These are phyloP conservation scores for Syritta pipiens DNA, from an alignment of 2,888 invertebrate genomes.

Conservation along the genomic window DNA sequence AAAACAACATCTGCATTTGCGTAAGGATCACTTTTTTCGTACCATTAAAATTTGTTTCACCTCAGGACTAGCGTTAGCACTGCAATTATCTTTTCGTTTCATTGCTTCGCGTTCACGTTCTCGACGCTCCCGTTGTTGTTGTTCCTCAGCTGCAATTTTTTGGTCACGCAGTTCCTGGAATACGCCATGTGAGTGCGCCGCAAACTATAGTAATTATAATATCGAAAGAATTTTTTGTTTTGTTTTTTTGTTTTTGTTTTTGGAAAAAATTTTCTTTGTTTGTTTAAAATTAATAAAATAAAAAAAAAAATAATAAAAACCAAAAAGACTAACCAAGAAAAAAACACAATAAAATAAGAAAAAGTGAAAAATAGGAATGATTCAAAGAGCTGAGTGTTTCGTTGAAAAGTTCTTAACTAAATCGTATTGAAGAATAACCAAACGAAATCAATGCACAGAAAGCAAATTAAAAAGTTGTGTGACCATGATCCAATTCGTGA, in stretches of 20 bases:
- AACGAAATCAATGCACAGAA: background rate
- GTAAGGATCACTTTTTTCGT: constrained; percentile 78
- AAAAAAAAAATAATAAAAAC: constrained; percentile 35
- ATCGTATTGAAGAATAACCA: background rate
- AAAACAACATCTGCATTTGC: background rate
- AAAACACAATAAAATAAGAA: constrained; percentile 4
- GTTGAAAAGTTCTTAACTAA: background rate
- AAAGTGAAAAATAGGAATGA: constrained; percentile 50
- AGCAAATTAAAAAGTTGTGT: constrained; percentile 6
- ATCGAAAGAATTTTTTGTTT: constrained; percentile 72
- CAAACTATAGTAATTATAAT: constrained; percentile 78
- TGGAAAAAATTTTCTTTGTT: constrained; percentile 53
- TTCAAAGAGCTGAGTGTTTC: background rate
- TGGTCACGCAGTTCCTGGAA: constrained; percentile 92
- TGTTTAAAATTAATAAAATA: constrained; percentile 44
- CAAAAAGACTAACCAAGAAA: constrained; percentile 46
- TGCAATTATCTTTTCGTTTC: constrained; percentile 97
- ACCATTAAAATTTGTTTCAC: constrained; percentile 97
- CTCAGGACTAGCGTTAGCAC: constrained; percentile 96
- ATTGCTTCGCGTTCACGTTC: constrained; percentile 92
- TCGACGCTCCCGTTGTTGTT: constrained; percentile 85
- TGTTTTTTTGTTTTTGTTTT: constrained; percentile 53
- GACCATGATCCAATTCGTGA: background rate
- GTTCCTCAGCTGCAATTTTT: constrained; percentile 88
- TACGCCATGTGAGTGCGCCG: constrained; percentile 80